These are phyloP conservation scores for Parazoanthus swiftii DNA, from an alignment of 92 coral and sea anemone genomes.

Conservation along the genomic window DNA sequence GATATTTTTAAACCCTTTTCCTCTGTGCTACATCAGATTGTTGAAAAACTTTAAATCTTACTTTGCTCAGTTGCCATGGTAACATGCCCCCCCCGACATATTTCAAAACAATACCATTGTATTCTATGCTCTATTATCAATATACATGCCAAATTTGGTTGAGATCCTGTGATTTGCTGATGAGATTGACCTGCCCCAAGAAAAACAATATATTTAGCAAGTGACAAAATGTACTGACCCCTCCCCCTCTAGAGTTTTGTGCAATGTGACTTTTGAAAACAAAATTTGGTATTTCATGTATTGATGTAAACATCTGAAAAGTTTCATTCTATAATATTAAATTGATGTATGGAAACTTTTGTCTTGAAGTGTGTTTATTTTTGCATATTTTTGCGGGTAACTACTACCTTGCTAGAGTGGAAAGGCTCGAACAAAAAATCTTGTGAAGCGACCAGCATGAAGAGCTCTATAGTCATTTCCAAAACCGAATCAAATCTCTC, in stretches of 20 bases:
- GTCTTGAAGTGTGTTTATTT: not conserved
- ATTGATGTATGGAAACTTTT: not conserved
- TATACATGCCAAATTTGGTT: conserved; percentile 17
- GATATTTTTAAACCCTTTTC: not conserved
- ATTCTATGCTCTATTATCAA: conserved; percentile 11
- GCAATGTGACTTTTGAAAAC: not conserved
- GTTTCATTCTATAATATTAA: not conserved
- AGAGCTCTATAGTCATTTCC: too few species aligned
- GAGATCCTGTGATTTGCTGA: conserved; percentile 10
- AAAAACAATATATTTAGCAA: not conserved
- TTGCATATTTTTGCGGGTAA: too few species aligned
- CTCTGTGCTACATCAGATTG: not conserved
- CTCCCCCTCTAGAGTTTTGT: not conserved
- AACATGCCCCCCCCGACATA: conserved; percentile 39
- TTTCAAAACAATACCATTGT: conserved; percentile 20
- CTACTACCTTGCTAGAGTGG: too few species aligned
- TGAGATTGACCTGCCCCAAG: conserved; percentile 30
- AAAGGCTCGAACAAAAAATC: too few species aligned
- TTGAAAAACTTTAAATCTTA: not conserved
- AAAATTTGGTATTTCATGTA: not conserved
- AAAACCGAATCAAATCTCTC: too few species aligned
- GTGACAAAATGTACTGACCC: conserved; percentile 6
- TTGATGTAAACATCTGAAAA: not conserved
- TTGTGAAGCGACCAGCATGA: too few species aligned
- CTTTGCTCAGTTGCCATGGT: conserved; percentile 28